Conservation (phyloP, 2,888 invertebrate genomes). For the Aplocera efformata region DNA sequence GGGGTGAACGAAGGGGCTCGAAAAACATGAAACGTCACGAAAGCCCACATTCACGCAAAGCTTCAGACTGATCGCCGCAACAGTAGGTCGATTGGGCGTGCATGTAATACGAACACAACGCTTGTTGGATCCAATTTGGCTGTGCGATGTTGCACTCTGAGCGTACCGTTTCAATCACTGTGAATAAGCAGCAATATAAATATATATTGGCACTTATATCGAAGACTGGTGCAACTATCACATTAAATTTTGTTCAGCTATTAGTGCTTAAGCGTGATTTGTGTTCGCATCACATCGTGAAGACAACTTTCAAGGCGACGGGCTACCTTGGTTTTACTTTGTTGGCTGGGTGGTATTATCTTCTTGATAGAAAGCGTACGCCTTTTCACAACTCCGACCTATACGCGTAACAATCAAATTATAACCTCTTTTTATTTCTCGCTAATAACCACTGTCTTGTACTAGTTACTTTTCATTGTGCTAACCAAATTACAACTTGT, state of each 20-base stretch:
- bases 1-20: conserved; percentile 32
- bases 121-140: conserved; percentile 21
- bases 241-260: conserved; percentile 3
- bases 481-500: not conserved
- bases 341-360: conserved; percentile 69
- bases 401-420: conserved; percentile 46
- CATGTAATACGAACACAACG: conserved; percentile 61
- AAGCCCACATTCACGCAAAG: conserved; percentile 48
- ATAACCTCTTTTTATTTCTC: not conserved
- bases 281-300: conserved; percentile 60
- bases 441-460: not conserved
- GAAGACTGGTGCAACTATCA: conserved; percentile 3
- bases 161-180: conserved; percentile 6
- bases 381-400: conserved; percentile 71
- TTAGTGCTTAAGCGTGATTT: conserved; percentile 31
- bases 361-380: conserved; percentile 77
- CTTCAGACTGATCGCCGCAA: conserved; percentile 33
- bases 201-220: conserved; percentile 11
- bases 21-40: conserved; percentile 40
- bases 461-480: not conserved
- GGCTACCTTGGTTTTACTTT: conserved; percentile 65
- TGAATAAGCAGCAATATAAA: conserved; percentile 8
- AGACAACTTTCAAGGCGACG: conserved; percentile 31
- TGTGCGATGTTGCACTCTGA: conserved; percentile 3
- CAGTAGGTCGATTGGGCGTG: conserved; percentile 31